These are phyloP conservation scores for Platalea minor DNA, from an alignment of 2,797 vertebrate genomes.

Conservation along the genomic window DNA sequence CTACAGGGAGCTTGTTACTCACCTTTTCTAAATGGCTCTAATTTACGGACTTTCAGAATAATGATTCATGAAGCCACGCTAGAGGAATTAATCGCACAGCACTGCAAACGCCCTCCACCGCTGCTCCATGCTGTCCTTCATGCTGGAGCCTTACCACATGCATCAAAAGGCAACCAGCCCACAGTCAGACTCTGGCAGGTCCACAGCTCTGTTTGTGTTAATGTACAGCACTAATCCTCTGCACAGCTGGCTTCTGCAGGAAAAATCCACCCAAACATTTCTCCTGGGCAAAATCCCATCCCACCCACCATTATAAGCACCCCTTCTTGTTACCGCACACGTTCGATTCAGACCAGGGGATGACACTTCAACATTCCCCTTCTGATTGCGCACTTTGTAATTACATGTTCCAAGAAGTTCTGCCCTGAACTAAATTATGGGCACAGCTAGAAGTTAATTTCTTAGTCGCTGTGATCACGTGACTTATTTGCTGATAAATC, in stretches of 20 bases:
- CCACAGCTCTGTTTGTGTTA: background rate
- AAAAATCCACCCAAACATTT: background rate
- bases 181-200: background rate
- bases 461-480: background rate
- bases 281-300: background rate
- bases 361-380: background rate
- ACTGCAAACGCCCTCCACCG: background rate
- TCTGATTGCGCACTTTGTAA: rapidly evolving
- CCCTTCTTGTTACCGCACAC: background rate
- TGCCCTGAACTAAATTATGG: background rate
- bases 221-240: background rate
- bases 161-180: background rate
- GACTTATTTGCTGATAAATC: background rate
- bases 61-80: background rate
- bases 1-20: background rate
- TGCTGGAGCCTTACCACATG: background rate
- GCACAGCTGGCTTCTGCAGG: background rate
- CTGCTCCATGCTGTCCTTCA: background rate
- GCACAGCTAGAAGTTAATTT: background rate
- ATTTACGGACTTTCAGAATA: background rate
- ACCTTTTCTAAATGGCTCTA: background rate
- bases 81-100: background rate
- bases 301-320: background rate
- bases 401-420: rapidly evolving
- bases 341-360: background rate